Conservation (phyloP, 2,888 invertebrate genomes). For the Hydropsyche betteni region DNA sequence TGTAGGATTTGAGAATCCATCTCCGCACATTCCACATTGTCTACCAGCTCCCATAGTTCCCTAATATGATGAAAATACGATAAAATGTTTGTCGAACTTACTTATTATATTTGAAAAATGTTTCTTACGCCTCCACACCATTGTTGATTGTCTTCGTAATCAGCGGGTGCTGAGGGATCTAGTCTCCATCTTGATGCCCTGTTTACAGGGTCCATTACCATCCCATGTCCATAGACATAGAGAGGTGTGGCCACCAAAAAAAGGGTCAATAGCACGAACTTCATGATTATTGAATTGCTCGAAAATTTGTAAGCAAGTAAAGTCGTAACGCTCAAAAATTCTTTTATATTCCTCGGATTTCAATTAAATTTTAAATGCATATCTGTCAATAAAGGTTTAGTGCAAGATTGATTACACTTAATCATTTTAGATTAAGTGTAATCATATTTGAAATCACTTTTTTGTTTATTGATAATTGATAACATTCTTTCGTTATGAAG, state of each 20-base stretch:
- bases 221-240: conserved; percentile 61
- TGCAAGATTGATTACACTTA: too few species aligned
- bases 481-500: too few species aligned
- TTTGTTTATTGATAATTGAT: too few species aligned
- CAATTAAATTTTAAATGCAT: too few species aligned
- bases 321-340: too few species aligned
- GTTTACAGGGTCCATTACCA: conserved; percentile 64
- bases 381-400: too few species aligned
- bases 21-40: conserved; percentile 68
- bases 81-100: background rate
- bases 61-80: background rate
- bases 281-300: background rate
- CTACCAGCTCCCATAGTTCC: conserved; percentile 54
- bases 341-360: too few species aligned
- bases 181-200: conserved; percentile 66
- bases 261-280: background rate
- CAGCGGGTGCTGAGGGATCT: conserved; percentile 59
- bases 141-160: conserved; percentile 65
- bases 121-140: conserved; percentile 64
- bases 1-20: conserved; percentile 58
- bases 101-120: background rate
- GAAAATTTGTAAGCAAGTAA: too few species aligned
- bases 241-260: conserved; percentile 10
- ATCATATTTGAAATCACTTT: too few species aligned
- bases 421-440: too few species aligned